Percentiles rank a stretch among this genome's conserved stretches.
phyloP scores from a whole-genome alignment of 2,888 invertebrate genomes.

The Alloscopus bannaensis region DNA sequence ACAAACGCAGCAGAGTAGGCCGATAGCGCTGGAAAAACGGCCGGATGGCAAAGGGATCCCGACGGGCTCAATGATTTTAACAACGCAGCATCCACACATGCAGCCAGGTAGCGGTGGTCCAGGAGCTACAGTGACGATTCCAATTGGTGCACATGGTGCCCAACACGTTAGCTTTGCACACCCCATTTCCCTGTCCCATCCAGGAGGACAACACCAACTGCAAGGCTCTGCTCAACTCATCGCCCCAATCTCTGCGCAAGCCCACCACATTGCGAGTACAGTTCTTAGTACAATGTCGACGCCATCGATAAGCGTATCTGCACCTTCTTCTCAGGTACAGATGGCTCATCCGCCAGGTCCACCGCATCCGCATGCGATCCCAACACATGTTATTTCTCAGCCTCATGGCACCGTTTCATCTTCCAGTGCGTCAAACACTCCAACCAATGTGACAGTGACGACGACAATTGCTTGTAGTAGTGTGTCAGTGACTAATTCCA shows the following conservation, averaged over 20 bases:
- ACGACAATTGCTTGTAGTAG: conserved; percentile 57
- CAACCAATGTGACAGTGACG: conserved; percentile 23
- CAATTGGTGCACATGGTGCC: conserved; percentile 53
- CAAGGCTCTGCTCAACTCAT: conserved; percentile 57
- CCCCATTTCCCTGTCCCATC: conserved; percentile 41
- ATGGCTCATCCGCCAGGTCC: conserved; percentile 11
- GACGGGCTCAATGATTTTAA: conserved; percentile 69
- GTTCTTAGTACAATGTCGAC: conserved; percentile 58
- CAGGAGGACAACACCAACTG: conserved; percentile 43
- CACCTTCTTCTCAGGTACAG: conserved; percentile 28
- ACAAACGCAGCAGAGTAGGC: conserved; percentile 63
- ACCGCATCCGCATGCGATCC: conserved; percentile 64
- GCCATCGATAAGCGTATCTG: conserved; percentile 52
- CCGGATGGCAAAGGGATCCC: conserved; percentile 58
- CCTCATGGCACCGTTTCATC: conserved; percentile 47
- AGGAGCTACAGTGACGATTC: conserved; percentile 60
- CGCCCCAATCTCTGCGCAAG: conserved; percentile 42
- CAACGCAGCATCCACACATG: conserved; percentile 63
- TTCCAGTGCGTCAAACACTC: conserved; percentile 27
- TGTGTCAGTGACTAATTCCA: conserved; percentile 53
- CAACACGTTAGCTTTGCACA: conserved; percentile 65
- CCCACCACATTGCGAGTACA: conserved; percentile 49
- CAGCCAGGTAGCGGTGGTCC: conserved; percentile 45
- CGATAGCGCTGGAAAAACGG: conserved; percentile 68
- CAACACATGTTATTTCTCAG: conserved; percentile 71